Evolutionary conservation across 2,888 invertebrate species (phyloP).

Genomic region (Synanthedon formicaeformis): DNA sequence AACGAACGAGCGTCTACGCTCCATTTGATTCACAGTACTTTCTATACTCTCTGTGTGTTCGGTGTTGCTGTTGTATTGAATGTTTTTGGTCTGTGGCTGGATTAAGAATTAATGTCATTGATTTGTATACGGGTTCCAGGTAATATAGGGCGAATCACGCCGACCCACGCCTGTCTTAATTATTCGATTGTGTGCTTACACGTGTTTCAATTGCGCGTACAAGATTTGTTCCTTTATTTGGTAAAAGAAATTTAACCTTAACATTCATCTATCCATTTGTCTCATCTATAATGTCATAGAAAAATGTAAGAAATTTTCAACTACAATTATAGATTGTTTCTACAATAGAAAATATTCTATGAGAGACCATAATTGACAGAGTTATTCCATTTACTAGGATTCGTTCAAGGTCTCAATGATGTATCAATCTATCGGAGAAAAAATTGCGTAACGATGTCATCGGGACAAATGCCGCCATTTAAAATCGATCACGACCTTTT

Average conservation of each 20-base stretch:
- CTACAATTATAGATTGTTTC: too few relatives aligned
- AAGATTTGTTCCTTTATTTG: constrained; percentile 5
- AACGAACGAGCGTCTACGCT: not conserved
- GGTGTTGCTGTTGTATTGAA: not conserved
- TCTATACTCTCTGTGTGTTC: not conserved
- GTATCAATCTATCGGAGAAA: not conserved
- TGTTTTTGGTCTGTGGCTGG: constrained; percentile 13
- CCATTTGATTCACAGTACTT: not conserved
- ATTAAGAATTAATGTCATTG: constrained; percentile 24
- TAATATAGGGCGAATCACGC: constrained; percentile 18
- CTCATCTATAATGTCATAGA: too few relatives aligned
- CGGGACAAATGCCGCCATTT: constrained; percentile 16
- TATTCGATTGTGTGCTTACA: constrained; percentile 39
- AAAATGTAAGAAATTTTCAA: too few relatives aligned
- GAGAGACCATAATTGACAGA: too few relatives aligned
- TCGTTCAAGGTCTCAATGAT: too few relatives aligned
- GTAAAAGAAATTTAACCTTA: not conserved
- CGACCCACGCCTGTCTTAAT: constrained; percentile 42
- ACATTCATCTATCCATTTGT: too few relatives aligned
- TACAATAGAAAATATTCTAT: too few relatives aligned
- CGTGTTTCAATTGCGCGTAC: constrained; percentile 27
- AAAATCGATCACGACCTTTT: constrained; percentile 26
- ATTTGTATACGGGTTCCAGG: constrained; percentile 14
- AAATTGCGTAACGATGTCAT: not conserved
- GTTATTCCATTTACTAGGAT: too few relatives aligned